A percentile compares a stretch with the other conserved stretches of the same genome.
phyloP scores from a whole-genome alignment of 2,797 vertebrate genomes.

The Pangasius djambal region DNA sequence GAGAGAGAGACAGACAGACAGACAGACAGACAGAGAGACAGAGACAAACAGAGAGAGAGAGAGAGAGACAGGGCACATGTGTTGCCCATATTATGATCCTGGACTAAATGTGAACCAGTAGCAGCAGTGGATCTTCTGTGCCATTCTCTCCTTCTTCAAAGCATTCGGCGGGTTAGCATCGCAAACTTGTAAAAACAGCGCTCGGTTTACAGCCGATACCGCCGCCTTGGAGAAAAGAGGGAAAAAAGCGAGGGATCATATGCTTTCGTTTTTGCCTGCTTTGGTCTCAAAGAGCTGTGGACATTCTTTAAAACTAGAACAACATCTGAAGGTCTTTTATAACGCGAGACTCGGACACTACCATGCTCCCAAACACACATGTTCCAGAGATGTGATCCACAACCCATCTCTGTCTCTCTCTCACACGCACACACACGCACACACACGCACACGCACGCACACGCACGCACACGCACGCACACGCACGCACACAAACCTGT shows the following conservation, averaged over 20 bases:
- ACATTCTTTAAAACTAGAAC: conserved; percentile 76
- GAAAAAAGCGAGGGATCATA: conserved; percentile 64
- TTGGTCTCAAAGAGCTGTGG: conserved; percentile 70
- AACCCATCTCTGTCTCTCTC: conserved; percentile 39
- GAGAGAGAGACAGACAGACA: not conserved
- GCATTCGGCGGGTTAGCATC: conserved; percentile 60
- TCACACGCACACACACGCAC: conserved; percentile 28
- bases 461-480: conserved; percentile 37
- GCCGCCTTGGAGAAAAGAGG: conserved; percentile 55
- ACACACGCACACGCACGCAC: conserved; percentile 46
- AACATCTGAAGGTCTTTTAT: conserved; percentile 74
- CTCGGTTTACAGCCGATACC: conserved; percentile 68
- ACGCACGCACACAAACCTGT: conserved; percentile 46
- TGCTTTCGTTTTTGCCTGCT: conserved; percentile 75
- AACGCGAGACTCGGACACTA: conserved; percentile 61
- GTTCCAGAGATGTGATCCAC: conserved; percentile 60
- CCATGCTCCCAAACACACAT: conserved; percentile 60
- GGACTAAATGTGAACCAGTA: conserved; percentile 76
- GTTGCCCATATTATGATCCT: conserved; percentile 72
- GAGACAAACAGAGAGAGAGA: not conserved
- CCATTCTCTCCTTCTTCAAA: conserved; percentile 73
- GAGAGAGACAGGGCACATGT: conserved; percentile 65
- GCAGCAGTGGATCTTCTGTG: conserved; percentile 70
- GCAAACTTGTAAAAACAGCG: conserved; percentile 74
- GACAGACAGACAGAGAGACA: not conserved